phyloP scores from a whole-genome alignment of 2,113 vertebrate species.

The Ammodytes marinus region DNA sequence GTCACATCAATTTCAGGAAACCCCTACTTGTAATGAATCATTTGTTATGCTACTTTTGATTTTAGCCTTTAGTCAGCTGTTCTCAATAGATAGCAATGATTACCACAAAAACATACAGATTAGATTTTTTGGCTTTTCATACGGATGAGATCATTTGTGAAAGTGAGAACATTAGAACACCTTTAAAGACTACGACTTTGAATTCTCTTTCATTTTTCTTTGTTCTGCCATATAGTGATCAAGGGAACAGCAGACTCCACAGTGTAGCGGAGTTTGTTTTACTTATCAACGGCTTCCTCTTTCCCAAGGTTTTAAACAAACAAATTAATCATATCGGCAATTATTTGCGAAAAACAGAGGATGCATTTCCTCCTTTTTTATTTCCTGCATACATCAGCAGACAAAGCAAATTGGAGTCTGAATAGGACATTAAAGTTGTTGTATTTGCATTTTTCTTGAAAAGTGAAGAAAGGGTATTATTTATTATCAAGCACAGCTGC shows the following conservation, averaged over 20 bases:
- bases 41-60: slow-evolving; percentile 52
- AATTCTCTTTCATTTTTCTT: background rate
- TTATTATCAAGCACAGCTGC: background rate
- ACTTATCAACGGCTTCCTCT: background rate
- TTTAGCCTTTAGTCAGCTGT: slow-evolving; percentile 41
- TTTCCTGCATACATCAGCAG: background rate
- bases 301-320: background rate
- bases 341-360: background rate
- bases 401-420: background rate
- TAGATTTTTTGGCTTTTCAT: background rate
- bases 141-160: background rate
- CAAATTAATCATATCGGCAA: background rate
- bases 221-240: background rate
- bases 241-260: background rate
- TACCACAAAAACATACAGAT: slow-evolving; percentile 1
- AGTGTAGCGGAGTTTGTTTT: background rate
- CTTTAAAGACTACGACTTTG: background rate
- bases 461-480: background rate
- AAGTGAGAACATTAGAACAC: background rate
- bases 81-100: slow-evolving; percentile 45
- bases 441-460: background rate
- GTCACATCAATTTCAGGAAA: slow-evolving; percentile 54
- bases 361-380: background rate
- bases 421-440: background rate
- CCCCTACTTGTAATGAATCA: slow-evolving; percentile 41